A percentile compares a stretch with the other conserved stretches of the same genome.
Conservation (phyloP, 2,888 invertebrate genomes). For the Nomada goodeniana region DNA sequence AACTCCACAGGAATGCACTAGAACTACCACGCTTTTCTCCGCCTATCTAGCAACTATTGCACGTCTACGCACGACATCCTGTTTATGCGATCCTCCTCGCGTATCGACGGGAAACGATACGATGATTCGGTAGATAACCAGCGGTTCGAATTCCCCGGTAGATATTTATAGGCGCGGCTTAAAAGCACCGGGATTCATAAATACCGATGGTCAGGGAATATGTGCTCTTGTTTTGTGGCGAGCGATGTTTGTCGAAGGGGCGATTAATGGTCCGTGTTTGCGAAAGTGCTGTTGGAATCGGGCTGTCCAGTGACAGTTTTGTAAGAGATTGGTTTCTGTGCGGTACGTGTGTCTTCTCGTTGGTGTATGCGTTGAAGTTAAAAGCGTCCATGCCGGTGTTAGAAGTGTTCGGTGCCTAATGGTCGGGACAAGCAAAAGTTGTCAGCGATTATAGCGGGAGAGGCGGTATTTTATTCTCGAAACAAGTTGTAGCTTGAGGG, state of each 20-base stretch:
- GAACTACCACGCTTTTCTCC: constrained; percentile 57
- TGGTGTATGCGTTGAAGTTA: too few species aligned
- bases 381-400: too few species aligned
- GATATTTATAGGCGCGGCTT: neutral
- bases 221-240: neutral
- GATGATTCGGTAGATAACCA: constrained; percentile 21
- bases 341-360: too few species aligned
- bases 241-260: neutral
- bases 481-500: too few species aligned
- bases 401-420: too few species aligned
- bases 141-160: constrained; percentile 18
- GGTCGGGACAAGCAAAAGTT: too few species aligned
- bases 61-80: constrained; percentile 37
- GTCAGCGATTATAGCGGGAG: too few species aligned
- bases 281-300: neutral
- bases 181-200: neutral
- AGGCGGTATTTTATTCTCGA: too few species aligned
- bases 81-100: constrained; percentile 31
- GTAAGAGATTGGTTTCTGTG: neutral
- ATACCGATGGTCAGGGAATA: neutral
- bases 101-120: constrained; percentile 32
- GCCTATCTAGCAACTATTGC: constrained; percentile 57
- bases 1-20: constrained; percentile 71
- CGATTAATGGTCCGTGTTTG: neutral
- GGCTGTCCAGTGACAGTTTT: neutral